Base-by-base conservation (phyloP, 1,140 invertebrate genomes). In the Eubasilissa regina region DNA sequence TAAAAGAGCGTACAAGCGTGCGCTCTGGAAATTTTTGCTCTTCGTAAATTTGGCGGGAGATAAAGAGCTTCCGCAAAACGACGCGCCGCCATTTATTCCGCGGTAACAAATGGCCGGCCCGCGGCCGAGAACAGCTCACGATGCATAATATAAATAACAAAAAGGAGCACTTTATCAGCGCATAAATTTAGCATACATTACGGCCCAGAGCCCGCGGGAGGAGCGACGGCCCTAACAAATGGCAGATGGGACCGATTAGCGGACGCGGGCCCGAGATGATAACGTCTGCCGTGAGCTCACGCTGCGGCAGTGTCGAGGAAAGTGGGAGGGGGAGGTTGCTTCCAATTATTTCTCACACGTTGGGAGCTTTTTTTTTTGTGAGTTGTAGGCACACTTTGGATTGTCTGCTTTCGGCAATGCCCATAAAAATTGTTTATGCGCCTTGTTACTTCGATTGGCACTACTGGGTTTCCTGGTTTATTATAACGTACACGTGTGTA, bases 121-220 rank as follows among this genome's bases (percentile, higher is more conserved):
- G 15, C 51, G 48, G 75, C 45, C 66, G 25, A 53, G 51, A 62
- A 66, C 60, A 70, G 15, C 70, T 55, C 80, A 78, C 80, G 80
- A 81, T 81, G 80, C 72, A 78, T 78, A 78, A 75, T 75, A 78
- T 81, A 81, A 81, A 81, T 77, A 82, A 82, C 78, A 66, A 80
- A 82, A 79, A 68, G 78, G 74, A 72, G 75, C 62, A 62, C 81
- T 82, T 82, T 82, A 82, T 82, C 81, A 58, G 81, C 19, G 81
- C 66, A 82, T 82, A 80, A 79, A 62, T 80, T 82, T 82, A 77
- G 70, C 81, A 82, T 82, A 80, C 76, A 82, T 82, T 82, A 80
- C 68, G 74, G 19, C 21, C 19, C 55, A 45, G 56, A 64, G 72
- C 17, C 70, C 75, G 58, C 58, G 66, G 77, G 17, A 43, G 21